phyloP scores from a whole-genome alignment of 2,797 vertebrate species.

The Ceyx erithaca region DNA sequence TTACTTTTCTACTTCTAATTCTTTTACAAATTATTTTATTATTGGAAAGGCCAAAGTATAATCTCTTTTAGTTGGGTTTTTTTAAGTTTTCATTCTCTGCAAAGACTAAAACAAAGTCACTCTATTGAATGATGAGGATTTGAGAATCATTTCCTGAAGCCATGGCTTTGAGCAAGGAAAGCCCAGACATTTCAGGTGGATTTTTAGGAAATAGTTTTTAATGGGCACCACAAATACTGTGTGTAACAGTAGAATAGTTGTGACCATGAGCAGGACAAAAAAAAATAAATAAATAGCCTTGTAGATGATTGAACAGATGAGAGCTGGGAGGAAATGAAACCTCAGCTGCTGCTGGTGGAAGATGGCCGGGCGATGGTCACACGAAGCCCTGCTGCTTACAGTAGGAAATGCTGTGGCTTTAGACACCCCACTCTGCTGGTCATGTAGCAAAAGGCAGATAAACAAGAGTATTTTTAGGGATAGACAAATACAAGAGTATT shows the following conservation, averaged over 20 bases:
- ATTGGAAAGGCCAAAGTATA: neutral
- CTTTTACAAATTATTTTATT: neutral
- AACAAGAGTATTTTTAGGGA: neutral
- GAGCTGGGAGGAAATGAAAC: neutral
- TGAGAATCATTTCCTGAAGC: neutral
- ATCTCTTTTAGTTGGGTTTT: neutral
- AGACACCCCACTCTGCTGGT: neutral
- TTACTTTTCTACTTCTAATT: neutral
- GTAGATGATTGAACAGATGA: neutral
- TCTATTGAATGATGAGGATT: neutral
- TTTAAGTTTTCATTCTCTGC: neutral
- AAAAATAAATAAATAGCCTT: neutral
- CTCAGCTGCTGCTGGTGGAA: neutral
- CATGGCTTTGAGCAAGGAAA: neutral
- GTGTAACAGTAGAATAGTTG: neutral
- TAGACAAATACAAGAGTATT: no score
- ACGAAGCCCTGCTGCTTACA: neutral
- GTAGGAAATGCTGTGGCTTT: neutral
- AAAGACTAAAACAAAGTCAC: neutral
- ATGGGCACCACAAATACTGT: neutral
- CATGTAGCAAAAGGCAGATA: neutral
- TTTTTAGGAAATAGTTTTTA: neutral
- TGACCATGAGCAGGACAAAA: neutral
- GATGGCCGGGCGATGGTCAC: neutral
- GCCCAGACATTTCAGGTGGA: neutral